phyloP scores from a whole-genome alignment of 2,888 invertebrate species.

The Leptopilina drosophilae region DNA sequence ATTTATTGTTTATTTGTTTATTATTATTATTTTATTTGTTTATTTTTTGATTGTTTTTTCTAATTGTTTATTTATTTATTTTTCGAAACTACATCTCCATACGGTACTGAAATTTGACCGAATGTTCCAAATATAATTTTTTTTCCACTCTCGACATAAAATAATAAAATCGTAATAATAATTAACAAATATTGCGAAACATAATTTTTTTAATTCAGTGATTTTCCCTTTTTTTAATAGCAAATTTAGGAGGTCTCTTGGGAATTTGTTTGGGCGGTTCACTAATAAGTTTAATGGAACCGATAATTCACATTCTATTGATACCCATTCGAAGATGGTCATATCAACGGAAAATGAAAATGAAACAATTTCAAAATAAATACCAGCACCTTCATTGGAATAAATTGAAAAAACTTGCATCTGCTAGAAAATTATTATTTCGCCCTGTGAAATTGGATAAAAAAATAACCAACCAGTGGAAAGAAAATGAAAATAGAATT shows the following conservation, averaged over 20 bases:
- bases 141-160: no score
- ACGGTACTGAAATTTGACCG: no score
- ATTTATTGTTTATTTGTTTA: no score
- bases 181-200: not conserved
- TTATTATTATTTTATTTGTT: no score
- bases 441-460: not conserved
- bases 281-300: constrained; percentile 16
- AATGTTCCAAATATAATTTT: no score
- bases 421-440: constrained; percentile 1
- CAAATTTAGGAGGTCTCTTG: constrained; percentile 19
- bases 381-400: not conserved
- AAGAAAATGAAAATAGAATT: constrained; percentile 4
- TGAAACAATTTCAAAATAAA: not conserved
- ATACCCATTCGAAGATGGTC: constrained; percentile 1
- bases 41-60: no score
- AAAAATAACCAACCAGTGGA: not conserved
- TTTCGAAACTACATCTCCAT: no score
- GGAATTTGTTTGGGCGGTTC: constrained; percentile 24
- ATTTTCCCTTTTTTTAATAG: not conserved
- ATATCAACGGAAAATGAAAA: not conserved
- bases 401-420: not conserved
- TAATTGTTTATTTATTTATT: no score
- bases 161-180: no score
- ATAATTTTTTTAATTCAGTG: not conserved
- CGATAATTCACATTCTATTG: not conserved